phyloP scores from a whole-genome alignment of 2,797 vertebrate genomes.

The Sciurus carolinensis region DNA sequence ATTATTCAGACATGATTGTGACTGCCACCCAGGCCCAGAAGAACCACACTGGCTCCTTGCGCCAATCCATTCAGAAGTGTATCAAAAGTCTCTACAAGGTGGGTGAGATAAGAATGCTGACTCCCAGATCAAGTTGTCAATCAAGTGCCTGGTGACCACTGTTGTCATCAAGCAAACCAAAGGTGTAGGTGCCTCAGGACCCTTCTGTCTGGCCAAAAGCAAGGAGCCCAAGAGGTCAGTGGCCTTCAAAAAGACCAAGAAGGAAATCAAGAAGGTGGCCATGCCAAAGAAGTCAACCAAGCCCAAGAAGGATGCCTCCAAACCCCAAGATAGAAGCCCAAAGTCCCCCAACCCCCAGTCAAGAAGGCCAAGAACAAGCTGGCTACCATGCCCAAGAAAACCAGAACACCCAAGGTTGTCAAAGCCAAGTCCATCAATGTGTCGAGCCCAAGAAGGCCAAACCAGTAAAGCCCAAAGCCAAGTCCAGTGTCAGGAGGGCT shows the following conservation, averaged over 20 bases:
- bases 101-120: constrained; percentile 92
- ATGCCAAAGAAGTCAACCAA: constrained; percentile 91
- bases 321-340: constrained; percentile 91
- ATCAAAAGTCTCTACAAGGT: constrained; percentile 97
- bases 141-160: constrained; percentile 92
- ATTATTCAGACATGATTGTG: constrained; percentile 91
- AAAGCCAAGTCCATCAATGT: constrained; percentile 90
- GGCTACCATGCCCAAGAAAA: constrained; percentile 85
- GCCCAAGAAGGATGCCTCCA: constrained; percentile 87
- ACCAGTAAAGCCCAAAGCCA: constrained; percentile 37
- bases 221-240: constrained; percentile 91
- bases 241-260: constrained; percentile 88
- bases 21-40: constrained; percentile 94
- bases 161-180: constrained; percentile 93
- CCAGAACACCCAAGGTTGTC: constrained; percentile 86
- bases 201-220: constrained; percentile 94
- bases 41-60: constrained; percentile 94
- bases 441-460: constrained; percentile 93
- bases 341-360: constrained; percentile 74
- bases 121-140: constrained; percentile 94
- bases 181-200: constrained; percentile 96
- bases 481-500: constrained; percentile 92
- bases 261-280: constrained; percentile 91
- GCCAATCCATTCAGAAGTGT: constrained; percentile 98
- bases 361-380: constrained; percentile 92